These are phyloP conservation scores for Bos javanicus DNA, from an alignment of 2,113 vertebrate genomes.

Conservation along the genomic window DNA sequence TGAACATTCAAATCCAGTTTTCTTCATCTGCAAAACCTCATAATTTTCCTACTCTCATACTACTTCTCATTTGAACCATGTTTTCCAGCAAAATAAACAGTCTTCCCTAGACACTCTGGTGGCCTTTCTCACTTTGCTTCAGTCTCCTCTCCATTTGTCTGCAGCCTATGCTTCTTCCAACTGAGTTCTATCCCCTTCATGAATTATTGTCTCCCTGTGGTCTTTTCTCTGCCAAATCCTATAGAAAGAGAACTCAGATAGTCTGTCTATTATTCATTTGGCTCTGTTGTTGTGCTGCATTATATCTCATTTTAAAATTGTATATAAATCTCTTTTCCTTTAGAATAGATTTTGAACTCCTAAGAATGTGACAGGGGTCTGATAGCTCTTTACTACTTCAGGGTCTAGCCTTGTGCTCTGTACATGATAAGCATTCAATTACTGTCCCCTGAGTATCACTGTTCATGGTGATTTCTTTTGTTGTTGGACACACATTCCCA, in stretches of 20 bases:
- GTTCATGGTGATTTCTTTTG: not conserved
- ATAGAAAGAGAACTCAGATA: not conserved
- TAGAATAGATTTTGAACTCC: not conserved
- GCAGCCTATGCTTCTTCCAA: not conserved
- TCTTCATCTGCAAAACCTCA: not conserved
- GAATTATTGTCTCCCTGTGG: not conserved
- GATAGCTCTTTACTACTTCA: not conserved
- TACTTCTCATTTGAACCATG: not conserved
- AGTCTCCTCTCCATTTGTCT: not conserved
- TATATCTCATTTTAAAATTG: not conserved
- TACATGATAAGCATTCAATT: not conserved
- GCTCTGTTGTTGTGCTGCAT: not conserved
- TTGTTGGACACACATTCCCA: not conserved
- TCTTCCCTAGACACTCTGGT: not conserved
- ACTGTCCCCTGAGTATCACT: not conserved
- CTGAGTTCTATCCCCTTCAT: not conserved
- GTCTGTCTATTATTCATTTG: not conserved
- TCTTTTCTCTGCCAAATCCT: not conserved
- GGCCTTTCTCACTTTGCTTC: not conserved
- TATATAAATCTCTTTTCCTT: not conserved
- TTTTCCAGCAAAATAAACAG: not conserved
- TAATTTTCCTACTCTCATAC: not conserved
- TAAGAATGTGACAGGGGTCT: not conserved
- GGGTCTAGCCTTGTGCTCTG: no score
- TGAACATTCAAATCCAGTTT: not conserved